phyloP scores from a whole-genome alignment of 2,797 vertebrate genomes.

The Pipistrellus nathusii region DNA sequence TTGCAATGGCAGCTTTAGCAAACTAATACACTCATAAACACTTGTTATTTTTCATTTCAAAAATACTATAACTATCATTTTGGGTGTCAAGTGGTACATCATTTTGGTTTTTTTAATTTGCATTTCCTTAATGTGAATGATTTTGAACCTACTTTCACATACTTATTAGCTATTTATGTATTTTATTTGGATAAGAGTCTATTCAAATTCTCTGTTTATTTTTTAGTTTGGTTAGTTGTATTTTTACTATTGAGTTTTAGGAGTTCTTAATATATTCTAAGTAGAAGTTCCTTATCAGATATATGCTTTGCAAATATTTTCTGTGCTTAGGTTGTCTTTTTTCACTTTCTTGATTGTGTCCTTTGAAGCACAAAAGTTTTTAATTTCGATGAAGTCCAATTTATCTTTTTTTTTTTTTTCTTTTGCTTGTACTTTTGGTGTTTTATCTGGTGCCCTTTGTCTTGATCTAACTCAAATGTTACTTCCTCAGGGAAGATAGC shows the following conservation, averaged over 20 bases:
- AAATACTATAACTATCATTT: not conserved
- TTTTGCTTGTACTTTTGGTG: not conserved
- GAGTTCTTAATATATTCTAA: not conserved
- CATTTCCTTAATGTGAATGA: not conserved
- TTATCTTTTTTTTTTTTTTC: not conserved
- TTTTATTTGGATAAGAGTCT: slow-evolving; percentile 42
- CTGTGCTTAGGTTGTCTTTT: not conserved
- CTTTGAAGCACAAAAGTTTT: slow-evolving; percentile 13
- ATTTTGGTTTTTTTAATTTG: slow-evolving; percentile 28
- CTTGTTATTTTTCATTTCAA: slow-evolving; percentile 30
- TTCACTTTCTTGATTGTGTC: not conserved
- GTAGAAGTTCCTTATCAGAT: not conserved
- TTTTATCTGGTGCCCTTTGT: not conserved
- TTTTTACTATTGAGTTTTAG: slow-evolving; percentile 59
- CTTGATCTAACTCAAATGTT: slow-evolving; percentile 20
- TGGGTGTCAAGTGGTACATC: not conserved
- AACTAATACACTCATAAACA: not conserved
- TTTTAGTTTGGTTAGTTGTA: not conserved
- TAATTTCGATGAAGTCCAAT: not conserved
- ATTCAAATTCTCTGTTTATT: slow-evolving; percentile 29
- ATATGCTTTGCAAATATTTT: not conserved
- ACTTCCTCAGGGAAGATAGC: not conserved
- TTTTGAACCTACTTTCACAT: not conserved
- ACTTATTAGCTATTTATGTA: slow-evolving; percentile 6
- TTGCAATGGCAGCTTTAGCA: slow-evolving; percentile 8